Base-by-base conservation (phyloP, 2,113 vertebrate species). In the Anseranas semipalmata region DNA sequence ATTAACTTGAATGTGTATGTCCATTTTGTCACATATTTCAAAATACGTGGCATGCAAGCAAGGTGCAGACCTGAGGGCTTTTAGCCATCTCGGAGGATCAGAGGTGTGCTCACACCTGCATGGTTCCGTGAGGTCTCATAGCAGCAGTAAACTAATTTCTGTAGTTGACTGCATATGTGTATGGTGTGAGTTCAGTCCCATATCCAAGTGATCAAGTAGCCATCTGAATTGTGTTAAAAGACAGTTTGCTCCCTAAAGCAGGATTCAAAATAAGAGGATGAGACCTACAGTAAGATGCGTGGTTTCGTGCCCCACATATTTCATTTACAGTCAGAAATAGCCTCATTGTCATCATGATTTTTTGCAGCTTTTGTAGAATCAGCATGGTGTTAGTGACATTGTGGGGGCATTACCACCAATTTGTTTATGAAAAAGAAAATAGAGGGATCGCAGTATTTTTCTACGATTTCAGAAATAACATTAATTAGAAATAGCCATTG, bases 21-120 rank as follows among this genome's bases (percentile, higher is more conserved):
- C 41, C 19, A 8, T 78, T 92, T 91, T 85, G 14, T 59, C 43
- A 6, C 2, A 7, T 53, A 21, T 75, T 89, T 65, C 43, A 76
- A 68, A 59, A 15, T 33, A 19, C 0, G 0, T 17, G 5, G 13
- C 3, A 4, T 72, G 17, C 18, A 59, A 52, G 7, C 18, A 13
- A 7, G 4, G 1, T 63, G n/a, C 63, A 19, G 5, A 30, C 28
- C 0, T 1, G 50, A 65, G 45, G 67, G 35, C 75, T 71, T 70
- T 70, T 71, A 63, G 37, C 39, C 7, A 1, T 78, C 58, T 21
- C 12, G 7, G 35, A 56, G 58, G 37, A 53, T 55, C 66, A 84
- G 59, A 78, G 37, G 30, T 46, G 9, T 20, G 9, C 46, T 88
- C 35, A 53, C 32, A 45, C 30, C 32, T 62, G 14, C 3, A 0